Conservation (phyloP, 2,113 vertebrate genomes). For the Heterotilapia buettikoferi region DNA sequence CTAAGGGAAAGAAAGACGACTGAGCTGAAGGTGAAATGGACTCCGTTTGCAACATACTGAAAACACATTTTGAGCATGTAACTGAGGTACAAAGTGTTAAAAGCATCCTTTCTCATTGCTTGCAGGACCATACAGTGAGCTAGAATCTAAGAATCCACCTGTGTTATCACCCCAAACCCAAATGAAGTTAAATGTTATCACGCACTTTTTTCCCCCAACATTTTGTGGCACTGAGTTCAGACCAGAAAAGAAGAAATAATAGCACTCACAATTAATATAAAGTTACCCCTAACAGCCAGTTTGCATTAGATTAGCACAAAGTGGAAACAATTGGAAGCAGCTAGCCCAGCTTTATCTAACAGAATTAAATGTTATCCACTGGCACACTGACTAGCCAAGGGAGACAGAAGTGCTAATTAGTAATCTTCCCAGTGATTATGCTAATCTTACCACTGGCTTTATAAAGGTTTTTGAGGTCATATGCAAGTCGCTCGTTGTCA, state of each 20-base stretch:
- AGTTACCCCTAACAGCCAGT: not conserved
- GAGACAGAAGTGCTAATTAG: not conserved
- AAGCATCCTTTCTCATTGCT: not conserved
- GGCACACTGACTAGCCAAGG: not conserved
- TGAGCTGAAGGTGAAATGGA: not conserved
- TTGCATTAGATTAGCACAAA: not conserved
- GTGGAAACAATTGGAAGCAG: not conserved
- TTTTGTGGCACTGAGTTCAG: not conserved
- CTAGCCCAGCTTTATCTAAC: not conserved
- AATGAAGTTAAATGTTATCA: not conserved
- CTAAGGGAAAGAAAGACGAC: not conserved
- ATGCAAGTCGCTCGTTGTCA: not conserved
- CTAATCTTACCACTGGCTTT: not conserved
- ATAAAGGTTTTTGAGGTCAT: not conserved
- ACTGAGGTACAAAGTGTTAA: conserved; percentile 18
- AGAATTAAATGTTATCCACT: not conserved
- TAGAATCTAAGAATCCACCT: not conserved
- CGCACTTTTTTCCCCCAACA: fast-evolving
- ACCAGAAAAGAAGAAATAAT: not conserved
- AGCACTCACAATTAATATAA: not conserved
- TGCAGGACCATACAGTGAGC: not conserved
- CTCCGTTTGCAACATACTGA: not conserved
- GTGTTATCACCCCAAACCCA: not conserved
- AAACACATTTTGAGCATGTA: not conserved
- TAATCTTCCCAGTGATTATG: not conserved